Percentiles rank a stretch among this genome's conserved stretches.
These are phyloP conservation scores for Stenchaetothrips biformis DNA, from an alignment of 2,888 invertebrate genomes.

Conservation along the genomic window DNA sequence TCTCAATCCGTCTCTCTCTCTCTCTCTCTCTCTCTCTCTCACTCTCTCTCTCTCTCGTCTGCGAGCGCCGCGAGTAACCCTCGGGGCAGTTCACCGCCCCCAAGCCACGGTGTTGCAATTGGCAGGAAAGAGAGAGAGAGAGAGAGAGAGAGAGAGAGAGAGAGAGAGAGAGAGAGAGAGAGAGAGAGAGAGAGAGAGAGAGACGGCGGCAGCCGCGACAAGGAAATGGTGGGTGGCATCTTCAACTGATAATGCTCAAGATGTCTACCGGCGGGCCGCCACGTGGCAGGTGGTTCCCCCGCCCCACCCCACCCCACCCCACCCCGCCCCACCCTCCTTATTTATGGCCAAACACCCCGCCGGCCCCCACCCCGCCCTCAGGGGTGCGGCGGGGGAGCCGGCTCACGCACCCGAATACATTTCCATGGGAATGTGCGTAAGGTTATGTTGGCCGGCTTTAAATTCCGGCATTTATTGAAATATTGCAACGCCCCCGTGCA, in stretches of 20 bases:
- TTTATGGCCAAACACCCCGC: background rate
- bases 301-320: background rate
- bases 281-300: background rate
- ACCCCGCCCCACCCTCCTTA: background rate
- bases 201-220: background rate
- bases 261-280: background rate
- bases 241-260: background rate
- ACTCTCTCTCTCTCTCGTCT: background rate
- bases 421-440: conserved; percentile 4
- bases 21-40: background rate
- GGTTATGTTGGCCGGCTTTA: conserved; percentile 18
- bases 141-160: too few species aligned
- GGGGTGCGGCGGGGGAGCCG: background rate
- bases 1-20: background rate
- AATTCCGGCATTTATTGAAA: conserved; percentile 16
- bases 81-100: too few species aligned
- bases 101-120: too few species aligned
- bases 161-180: background rate
- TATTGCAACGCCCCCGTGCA: conserved; percentile 5
- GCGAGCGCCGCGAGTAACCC: too few species aligned
- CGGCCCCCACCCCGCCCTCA: background rate
- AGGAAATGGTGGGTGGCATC: too few species aligned
- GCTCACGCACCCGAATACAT: background rate
- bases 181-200: too few species aligned
- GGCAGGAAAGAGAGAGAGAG: background rate